Percentiles rank a stretch among this genome's conserved stretches.
phyloP scores from a whole-genome alignment of 2,113 vertebrate genomes.

The Chloroceryle aenea region DNA sequence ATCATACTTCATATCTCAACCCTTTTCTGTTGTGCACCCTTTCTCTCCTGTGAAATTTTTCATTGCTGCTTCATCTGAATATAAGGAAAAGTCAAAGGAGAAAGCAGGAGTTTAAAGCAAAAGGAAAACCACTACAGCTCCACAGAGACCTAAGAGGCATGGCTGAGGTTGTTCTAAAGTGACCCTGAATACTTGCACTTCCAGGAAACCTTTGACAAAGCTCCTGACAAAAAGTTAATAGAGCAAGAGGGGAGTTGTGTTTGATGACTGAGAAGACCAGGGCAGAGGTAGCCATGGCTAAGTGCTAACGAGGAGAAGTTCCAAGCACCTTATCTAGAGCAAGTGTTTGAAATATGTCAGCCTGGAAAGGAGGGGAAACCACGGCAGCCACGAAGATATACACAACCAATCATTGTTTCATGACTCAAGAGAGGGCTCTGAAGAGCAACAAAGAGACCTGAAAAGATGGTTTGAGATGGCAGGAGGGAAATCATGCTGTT shows the following conservation, averaged over 20 bases:
- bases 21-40: slow-evolving; percentile 3
- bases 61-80: slow-evolving; percentile 6
- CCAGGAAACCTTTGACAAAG: background rate
- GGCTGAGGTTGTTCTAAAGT: background rate
- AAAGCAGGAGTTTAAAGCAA: background rate
- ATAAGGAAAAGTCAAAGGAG: background rate
- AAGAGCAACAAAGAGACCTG: background rate
- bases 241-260: background rate
- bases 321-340: background rate
- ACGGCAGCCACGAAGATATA: background rate
- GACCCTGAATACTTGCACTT: background rate
- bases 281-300: background rate
- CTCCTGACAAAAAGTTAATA: background rate
- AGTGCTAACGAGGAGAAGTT: background rate
- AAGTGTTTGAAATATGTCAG: background rate
- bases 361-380: slow-evolving; percentile 31
- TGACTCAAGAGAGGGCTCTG: background rate
- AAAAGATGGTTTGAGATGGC: background rate
- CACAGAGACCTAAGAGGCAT: background rate
- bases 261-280: background rate
- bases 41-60: slow-evolving; percentile 16
- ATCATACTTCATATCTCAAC: slow-evolving; percentile 44
- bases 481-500: background rate
- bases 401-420: background rate
- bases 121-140: background rate